Conservation (phyloP, 2,888 invertebrate genomes). For the Anagyrus pseudococci region DNA sequence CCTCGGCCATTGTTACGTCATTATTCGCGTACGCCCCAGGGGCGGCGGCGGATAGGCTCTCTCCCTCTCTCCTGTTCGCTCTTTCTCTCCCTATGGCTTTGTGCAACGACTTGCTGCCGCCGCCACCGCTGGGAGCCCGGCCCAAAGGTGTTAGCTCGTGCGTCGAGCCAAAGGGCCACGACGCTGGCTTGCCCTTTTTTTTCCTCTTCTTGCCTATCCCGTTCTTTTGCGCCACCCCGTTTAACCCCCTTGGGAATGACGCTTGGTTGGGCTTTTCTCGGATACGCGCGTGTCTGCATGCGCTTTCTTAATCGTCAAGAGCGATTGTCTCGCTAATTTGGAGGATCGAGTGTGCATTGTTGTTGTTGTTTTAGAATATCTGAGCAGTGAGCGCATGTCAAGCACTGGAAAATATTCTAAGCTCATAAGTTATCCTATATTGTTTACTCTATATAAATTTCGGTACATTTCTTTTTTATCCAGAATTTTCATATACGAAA, state of each 20-base stretch:
- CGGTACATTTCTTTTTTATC: no score
- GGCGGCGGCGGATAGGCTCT: no score
- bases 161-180: background rate
- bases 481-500: no score
- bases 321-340: conserved; percentile 3
- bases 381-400: conserved; percentile 3
- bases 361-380: no score
- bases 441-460: no score
- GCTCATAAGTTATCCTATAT: no score
- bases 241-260: background rate
- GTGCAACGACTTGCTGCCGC: no score
- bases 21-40: conserved; percentile 54
- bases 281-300: background rate
- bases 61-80: conserved; percentile 1
- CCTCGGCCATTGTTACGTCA: conserved; percentile 60
- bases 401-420: no score
- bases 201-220: background rate
- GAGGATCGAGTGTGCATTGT: background rate
- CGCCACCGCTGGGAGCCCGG: background rate
- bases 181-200: background rate
- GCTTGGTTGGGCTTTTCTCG: background rate
- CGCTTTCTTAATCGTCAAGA: background rate
- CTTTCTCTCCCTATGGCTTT: no score
- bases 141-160: conserved; percentile 13
- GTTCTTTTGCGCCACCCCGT: background rate